Conservation (phyloP, 2,797 vertebrate species). For the Salarias fasciatus region DNA sequence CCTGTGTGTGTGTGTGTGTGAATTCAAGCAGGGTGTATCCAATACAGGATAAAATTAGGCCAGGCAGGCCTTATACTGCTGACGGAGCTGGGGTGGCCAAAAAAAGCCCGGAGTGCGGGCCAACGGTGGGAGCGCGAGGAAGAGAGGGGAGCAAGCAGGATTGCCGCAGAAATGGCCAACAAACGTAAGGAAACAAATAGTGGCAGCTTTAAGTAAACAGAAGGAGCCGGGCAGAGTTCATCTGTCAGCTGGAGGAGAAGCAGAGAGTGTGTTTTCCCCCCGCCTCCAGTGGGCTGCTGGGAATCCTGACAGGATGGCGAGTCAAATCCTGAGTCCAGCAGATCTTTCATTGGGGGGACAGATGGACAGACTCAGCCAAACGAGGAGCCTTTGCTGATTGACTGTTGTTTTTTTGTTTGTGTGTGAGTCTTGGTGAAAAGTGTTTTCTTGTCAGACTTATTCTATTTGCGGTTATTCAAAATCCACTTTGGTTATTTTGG, state of each 20-base stretch:
- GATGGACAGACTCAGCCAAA: constrained; percentile 45
- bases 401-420: constrained; percentile 25
- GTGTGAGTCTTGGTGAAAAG: constrained; percentile 13
- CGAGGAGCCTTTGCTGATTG: constrained; percentile 52
- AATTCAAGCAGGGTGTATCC: constrained; percentile 78
- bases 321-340: constrained; percentile 31
- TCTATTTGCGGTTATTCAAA: background rate
- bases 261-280: constrained; percentile 2
- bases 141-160: constrained; percentile 60
- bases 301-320: constrained; percentile 24
- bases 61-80: constrained; percentile 80
- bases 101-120: constrained; percentile 79
- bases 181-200: constrained; percentile 81
- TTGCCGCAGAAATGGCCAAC: constrained; percentile 80
- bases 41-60: constrained; percentile 88
- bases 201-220: constrained; percentile 35
- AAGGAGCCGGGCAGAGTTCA: constrained; percentile 11
- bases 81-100: constrained; percentile 80
- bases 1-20: constrained; percentile 52
- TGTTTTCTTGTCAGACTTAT: background rate
- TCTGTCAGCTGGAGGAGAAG: constrained; percentile 31
- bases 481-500: background rate
- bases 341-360: constrained; percentile 50
- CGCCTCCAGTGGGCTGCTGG: constrained; percentile 40
- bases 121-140: constrained; percentile 63